Percentiles rank a stretch among this genome's conserved stretches.
Evolutionary conservation across 2,888 invertebrate genomes (phyloP).

Genomic region (Tetheella fluctuosa): DNA sequence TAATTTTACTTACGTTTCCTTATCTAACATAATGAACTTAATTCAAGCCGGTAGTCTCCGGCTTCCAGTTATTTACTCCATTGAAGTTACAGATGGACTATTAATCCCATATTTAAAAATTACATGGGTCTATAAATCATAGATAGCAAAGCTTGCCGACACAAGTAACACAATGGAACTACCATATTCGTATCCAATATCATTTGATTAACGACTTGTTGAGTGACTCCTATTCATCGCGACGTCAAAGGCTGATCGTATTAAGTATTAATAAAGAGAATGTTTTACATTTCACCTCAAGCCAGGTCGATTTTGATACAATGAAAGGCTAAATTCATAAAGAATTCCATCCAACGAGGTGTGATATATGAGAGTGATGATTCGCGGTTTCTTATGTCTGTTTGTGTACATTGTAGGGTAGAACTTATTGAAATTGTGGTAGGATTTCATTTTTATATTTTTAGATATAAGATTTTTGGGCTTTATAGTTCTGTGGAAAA

Average conservation of each 20-base stretch:
- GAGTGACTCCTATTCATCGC: constrained; percentile 80
- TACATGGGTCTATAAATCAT: constrained; percentile 73
- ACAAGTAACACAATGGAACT: constrained; percentile 74
- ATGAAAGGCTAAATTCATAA: constrained; percentile 22
- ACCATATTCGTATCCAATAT: constrained; percentile 80
- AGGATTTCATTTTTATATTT: not conserved
- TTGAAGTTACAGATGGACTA: constrained; percentile 50
- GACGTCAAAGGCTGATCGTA: constrained; percentile 77
- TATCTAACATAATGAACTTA: constrained; percentile 7
- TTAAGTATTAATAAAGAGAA: constrained; percentile 80
- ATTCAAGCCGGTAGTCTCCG: constrained; percentile 9
- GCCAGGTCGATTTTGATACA: constrained; percentile 48
- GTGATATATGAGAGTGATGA: constrained; percentile 46
- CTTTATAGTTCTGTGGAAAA: not conserved
- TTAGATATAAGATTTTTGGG: not conserved
- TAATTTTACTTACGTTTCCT: not conserved
- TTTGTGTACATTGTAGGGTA: constrained; percentile 23
- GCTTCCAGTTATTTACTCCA: constrained; percentile 34
- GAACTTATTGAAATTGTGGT: constrained; percentile 11
- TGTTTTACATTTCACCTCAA: constrained; percentile 67
- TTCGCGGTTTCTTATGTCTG: constrained; percentile 37
- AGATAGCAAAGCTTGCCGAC: constrained; percentile 67
- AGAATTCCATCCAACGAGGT: constrained; percentile 37
- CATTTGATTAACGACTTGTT: constrained; percentile 82
- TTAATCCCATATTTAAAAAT: constrained; percentile 70